Evolutionary conservation across 2,888 invertebrate species (phyloP).

Genomic region (Lydus trimaculatus): DNA sequence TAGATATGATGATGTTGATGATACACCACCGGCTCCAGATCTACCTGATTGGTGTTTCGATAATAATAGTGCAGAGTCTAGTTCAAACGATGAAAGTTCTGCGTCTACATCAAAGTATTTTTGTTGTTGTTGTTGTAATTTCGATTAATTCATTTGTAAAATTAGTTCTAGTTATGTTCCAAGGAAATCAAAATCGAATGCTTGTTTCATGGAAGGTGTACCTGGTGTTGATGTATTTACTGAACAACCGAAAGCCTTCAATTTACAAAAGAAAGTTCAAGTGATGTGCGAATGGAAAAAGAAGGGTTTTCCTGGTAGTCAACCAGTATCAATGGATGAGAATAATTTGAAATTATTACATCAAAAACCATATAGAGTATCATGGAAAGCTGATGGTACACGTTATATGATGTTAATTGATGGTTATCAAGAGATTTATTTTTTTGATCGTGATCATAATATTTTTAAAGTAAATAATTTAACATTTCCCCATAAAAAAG

Average conservation of each 20-base stretch:
- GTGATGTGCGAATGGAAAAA: constrained; percentile 81
- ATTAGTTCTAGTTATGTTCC: neutral
- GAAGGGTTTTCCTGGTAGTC: constrained; percentile 92
- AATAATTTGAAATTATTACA: constrained; percentile 78
- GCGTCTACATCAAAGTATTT: constrained; percentile 44
- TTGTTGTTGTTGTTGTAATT: neutral
- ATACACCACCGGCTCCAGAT: constrained; percentile 75
- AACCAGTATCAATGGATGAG: constrained; percentile 96
- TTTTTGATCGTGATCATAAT: constrained; percentile 94
- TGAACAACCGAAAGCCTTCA: constrained; percentile 63
- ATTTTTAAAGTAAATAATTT: constrained; percentile 86
- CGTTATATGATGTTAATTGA: constrained; percentile 98
- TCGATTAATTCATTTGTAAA: constrained; percentile 7
- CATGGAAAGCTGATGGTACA: constrained; percentile 99
- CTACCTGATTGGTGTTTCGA: constrained; percentile 90
- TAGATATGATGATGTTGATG: constrained; percentile 78
- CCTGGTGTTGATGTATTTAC: constrained; percentile 77
- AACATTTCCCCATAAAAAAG: constrained; percentile 79
- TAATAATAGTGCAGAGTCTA: constrained; percentile 48
- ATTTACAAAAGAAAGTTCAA: constrained; percentile 79
- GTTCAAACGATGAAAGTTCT: constrained; percentile 37
- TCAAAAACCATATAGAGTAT: constrained; percentile 89
- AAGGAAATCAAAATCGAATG: constrained; percentile 62
- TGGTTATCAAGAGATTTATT: constrained; percentile 84
- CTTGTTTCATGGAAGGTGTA: constrained; percentile 87